These are phyloP conservation scores for Drosophila ficusphila DNA, from an alignment of 1,140 invertebrate genomes.

Conservation along the genomic window DNA sequence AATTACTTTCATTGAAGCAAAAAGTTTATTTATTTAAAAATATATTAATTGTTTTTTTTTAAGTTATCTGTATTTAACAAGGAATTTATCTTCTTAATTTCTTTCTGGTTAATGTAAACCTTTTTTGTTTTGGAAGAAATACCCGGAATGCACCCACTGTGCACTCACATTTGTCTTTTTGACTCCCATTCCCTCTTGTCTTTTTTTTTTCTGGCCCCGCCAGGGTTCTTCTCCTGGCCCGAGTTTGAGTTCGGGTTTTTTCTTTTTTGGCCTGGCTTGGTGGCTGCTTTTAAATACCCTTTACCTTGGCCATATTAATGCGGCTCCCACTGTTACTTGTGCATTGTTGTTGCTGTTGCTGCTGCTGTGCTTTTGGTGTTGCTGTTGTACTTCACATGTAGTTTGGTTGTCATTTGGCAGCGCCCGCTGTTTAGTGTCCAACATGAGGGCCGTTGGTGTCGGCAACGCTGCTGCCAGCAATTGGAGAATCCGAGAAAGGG, in stretches of 20 bases:
- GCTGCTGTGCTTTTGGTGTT: slow-evolving; percentile 38
- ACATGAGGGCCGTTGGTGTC: slow-evolving; percentile 81
- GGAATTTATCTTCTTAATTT: no score
- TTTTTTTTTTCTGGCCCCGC: slow-evolving; percentile 20
- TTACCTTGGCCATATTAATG: slow-evolving; percentile 81
- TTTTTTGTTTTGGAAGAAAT: no score
- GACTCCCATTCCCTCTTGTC: slow-evolving; percentile 38
- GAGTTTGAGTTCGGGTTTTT: slow-evolving; percentile 25
- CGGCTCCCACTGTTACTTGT: slow-evolving; percentile 79
- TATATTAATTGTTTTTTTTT: no score
- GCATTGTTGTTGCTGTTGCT: slow-evolving; percentile 43
- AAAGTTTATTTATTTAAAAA: no score
- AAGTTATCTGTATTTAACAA: no score
- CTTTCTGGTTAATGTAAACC: not conserved
- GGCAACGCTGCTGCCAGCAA: slow-evolving; percentile 53
- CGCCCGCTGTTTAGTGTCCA: slow-evolving; percentile 82
- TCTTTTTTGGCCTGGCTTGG: slow-evolving; percentile 45
- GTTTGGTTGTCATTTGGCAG: slow-evolving; percentile 82
- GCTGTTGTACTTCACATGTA: slow-evolving; percentile 82
- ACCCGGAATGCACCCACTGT: slow-evolving; percentile 10
- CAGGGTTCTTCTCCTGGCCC: slow-evolving; percentile 22
- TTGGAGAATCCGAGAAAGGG: slow-evolving; percentile 32
- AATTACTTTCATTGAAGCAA: no score
- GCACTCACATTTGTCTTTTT: slow-evolving; percentile 52
- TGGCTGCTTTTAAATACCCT: slow-evolving; percentile 81